Conservation (phyloP, 1,140 invertebrate species). For the Triops cancriformis region DNA sequence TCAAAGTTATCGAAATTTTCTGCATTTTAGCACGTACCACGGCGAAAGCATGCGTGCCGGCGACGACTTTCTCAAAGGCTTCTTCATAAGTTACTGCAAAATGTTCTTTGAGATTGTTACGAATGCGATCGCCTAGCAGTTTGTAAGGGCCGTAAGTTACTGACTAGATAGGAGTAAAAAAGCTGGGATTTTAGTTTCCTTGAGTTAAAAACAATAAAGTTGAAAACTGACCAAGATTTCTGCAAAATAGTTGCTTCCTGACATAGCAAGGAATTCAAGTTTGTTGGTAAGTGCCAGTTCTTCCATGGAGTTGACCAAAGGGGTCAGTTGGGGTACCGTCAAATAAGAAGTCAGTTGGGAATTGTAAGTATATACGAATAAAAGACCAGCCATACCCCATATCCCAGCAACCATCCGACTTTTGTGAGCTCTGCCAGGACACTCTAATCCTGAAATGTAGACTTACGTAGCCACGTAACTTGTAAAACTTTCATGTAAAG, state of each 20-base stretch:
- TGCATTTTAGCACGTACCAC: background rate
- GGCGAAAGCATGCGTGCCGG: background rate
- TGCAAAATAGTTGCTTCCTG: background rate
- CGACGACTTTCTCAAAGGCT: background rate
- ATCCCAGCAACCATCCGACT: background rate
- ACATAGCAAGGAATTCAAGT: background rate
- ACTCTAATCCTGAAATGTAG: background rate
- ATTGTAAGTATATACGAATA: background rate
- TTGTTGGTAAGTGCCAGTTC: background rate
- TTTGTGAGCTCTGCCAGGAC: background rate
- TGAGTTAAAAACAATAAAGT: no score
- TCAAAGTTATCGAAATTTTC: no score
- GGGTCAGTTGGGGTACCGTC: background rate
- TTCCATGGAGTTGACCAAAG: background rate
- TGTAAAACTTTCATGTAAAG: no score
- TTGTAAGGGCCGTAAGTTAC: background rate
- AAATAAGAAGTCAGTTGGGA: background rate
- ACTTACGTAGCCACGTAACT: no score
- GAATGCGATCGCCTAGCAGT: background rate
- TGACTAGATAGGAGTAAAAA: background rate
- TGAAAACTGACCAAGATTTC: background rate
- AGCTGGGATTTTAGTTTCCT: background rate
- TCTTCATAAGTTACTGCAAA: background rate
- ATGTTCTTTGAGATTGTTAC: background rate
- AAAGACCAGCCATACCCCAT: background rate